phyloP scores from a whole-genome alignment of 2,797 vertebrate genomes.

The Emydoidea blandingii region DNA sequence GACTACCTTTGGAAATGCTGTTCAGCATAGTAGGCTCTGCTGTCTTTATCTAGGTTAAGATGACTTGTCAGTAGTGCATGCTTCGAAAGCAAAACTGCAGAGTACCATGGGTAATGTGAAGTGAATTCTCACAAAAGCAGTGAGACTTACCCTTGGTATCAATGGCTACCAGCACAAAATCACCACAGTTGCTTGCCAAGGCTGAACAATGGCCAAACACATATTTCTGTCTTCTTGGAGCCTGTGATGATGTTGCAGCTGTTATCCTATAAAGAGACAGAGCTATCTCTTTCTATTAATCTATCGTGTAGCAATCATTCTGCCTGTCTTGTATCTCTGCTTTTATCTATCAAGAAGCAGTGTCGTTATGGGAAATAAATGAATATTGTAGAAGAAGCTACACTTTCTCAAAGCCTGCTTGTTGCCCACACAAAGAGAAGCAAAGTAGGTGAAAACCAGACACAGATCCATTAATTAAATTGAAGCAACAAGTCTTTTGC shows the following conservation, averaged over 20 bases:
- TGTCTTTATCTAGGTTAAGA: conserved; percentile 21
- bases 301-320: not conserved
- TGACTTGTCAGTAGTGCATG: not conserved
- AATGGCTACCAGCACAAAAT: conserved; percentile 52
- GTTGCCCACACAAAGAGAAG: not conserved
- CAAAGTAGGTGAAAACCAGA: conserved; percentile 16
- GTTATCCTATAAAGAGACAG: conserved; percentile 60
- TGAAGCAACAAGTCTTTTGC: not conserved
- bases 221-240: conserved; percentile 57
- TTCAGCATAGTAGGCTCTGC: conserved; percentile 31
- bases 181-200: conserved; percentile 54
- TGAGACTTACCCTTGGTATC: conserved; percentile 41
- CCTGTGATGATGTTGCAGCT: conserved; percentile 47
- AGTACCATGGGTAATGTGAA: conserved; percentile 60
- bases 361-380: not conserved
- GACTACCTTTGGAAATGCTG: conserved; percentile 48
- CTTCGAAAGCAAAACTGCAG: conserved; percentile 63
- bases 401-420: conserved; percentile 1
- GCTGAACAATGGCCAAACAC: conserved; percentile 63
- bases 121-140: conserved; percentile 60
- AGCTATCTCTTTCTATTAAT: conserved; percentile 23
- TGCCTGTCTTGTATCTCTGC: not conserved
- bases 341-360: not conserved
- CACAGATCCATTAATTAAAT: conserved; percentile 13
- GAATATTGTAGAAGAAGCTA: conserved; percentile 15